A percentile compares a stretch with the other conserved stretches of the same genome.
These are phyloP conservation scores for Macrophya alboannulata DNA, from an alignment of 2,888 invertebrate species.

Conservation along the genomic window DNA sequence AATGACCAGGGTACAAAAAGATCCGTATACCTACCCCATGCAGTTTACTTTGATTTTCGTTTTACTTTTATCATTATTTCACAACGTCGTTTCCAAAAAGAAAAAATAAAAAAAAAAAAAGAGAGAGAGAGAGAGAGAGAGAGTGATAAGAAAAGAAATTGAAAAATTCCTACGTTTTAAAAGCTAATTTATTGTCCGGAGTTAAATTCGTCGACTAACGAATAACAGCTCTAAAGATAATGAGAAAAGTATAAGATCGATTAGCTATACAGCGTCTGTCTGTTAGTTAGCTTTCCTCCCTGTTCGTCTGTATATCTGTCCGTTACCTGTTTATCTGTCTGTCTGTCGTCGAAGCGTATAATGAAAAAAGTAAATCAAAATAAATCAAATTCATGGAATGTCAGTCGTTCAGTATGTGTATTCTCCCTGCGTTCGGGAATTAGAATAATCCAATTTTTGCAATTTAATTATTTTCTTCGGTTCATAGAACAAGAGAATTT, in stretches of 20 bases:
- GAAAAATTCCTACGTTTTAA: background rate
- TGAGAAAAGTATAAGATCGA: conserved; percentile 26
- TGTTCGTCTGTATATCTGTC: background rate
- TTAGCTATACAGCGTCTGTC: background rate
- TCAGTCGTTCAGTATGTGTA: background rate
- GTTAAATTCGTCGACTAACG: conserved; percentile 15
- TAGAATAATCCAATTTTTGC: background rate
- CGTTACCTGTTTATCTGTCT: background rate
- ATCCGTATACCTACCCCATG: background rate
- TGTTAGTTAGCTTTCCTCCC: conserved; percentile 7
- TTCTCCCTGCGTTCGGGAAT: background rate
- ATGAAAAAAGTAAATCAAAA: conserved; percentile 24
- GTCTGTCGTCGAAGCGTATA: conserved; percentile 10
- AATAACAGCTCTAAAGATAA: background rate
- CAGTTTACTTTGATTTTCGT: background rate
- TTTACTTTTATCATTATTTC: background rate
- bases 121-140: too few relatives aligned
- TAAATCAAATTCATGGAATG: conserved; percentile 9
- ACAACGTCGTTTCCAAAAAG: background rate
- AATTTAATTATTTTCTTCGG: background rate
- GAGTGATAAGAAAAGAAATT: background rate
- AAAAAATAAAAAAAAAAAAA: too few relatives aligned
- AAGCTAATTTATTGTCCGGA: background rate
- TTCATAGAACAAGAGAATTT: background rate
- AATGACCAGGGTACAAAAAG: background rate